A percentile compares a stretch with the other conserved stretches of the same genome.
phyloP scores from a whole-genome alignment of 1,140 invertebrate genomes.

The Nixonia krombeini region DNA sequence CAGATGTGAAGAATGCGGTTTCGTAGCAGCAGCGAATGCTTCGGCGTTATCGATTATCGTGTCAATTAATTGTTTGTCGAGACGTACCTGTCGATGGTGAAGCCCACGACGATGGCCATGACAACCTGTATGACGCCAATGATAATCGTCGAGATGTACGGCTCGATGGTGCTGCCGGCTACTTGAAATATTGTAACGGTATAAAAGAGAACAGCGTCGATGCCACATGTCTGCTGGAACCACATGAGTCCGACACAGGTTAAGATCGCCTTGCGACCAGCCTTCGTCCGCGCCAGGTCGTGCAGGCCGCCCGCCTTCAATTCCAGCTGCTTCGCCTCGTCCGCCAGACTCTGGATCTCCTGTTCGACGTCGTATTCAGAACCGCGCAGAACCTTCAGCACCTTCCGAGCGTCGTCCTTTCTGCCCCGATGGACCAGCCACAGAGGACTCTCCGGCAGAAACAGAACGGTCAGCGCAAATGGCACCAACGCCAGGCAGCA shows the following conservation, averaged over 20 bases:
- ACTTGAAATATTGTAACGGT: slow-evolving; percentile 77
- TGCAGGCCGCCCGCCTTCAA: slow-evolving; percentile 55
- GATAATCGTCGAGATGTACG: slow-evolving; percentile 76
- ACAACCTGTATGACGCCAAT: slow-evolving; percentile 76
- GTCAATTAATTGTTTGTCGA: too few relatives aligned
- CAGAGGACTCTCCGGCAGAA: slow-evolving; percentile 86
- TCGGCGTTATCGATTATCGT: too few relatives aligned
- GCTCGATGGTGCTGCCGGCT: slow-evolving; percentile 73
- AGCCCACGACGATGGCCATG: slow-evolving; percentile 71
- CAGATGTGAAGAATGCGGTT: too few relatives aligned
- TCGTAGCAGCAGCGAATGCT: too few relatives aligned
- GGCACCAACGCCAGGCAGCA: slow-evolving; percentile 77
- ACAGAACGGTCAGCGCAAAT: slow-evolving; percentile 76
- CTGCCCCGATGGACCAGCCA: slow-evolving; percentile 72
- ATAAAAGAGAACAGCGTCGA: slow-evolving; percentile 81
- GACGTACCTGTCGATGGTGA: slow-evolving; percentile 72
- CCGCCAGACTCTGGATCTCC: slow-evolving; percentile 73
- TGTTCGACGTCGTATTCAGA: slow-evolving; percentile 75
- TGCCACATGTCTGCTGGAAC: slow-evolving; percentile 78
- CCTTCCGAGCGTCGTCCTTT: slow-evolving; percentile 51
- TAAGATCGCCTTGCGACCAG: slow-evolving; percentile 70
- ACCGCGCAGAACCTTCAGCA: slow-evolving; percentile 76
- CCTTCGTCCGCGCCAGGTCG: slow-evolving; percentile 59
- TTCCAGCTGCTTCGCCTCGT: slow-evolving; percentile 73
- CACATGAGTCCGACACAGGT: slow-evolving; percentile 72